Evolutionary conservation across 1,140 invertebrate species (phyloP).

Genomic region (Maniola jurtina): DNA sequence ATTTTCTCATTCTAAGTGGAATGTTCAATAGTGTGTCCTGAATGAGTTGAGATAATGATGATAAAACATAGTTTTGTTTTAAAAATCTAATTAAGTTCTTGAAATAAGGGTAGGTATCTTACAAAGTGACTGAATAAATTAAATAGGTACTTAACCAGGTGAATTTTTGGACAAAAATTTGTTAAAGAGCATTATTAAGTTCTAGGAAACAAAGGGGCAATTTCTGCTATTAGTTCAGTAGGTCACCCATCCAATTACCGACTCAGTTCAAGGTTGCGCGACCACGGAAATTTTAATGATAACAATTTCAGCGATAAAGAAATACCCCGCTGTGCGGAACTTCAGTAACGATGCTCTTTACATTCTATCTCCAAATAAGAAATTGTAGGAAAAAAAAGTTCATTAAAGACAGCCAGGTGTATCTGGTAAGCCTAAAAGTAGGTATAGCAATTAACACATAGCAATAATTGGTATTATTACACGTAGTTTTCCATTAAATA

Average conservation of each 20-base stretch:
- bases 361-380: slow-evolving; percentile 1
- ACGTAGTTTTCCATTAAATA: not conserved
- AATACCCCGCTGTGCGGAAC: not conserved
- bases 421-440: not conserved
- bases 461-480: not conserved
- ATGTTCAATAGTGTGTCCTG: no score
- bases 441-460: slow-evolving; percentile 2
- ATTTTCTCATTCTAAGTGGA: no score
- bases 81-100: no score
- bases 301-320: slow-evolving; percentile 1
- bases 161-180: no score
- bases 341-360: not conserved
- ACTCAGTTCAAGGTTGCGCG: not conserved
- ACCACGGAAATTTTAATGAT: not conserved
- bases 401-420: not conserved
- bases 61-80: no score
- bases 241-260: not conserved
- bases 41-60: no score
- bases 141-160: no score
- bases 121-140: no score
- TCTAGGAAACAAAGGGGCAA: not conserved
- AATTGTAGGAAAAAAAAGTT: not conserved
- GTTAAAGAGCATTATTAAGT: not conserved
- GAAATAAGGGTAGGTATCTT: no score
- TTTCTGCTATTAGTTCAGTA: not conserved